Conservation (phyloP, 2,888 invertebrate genomes). For the Clostera curtula region DNA sequence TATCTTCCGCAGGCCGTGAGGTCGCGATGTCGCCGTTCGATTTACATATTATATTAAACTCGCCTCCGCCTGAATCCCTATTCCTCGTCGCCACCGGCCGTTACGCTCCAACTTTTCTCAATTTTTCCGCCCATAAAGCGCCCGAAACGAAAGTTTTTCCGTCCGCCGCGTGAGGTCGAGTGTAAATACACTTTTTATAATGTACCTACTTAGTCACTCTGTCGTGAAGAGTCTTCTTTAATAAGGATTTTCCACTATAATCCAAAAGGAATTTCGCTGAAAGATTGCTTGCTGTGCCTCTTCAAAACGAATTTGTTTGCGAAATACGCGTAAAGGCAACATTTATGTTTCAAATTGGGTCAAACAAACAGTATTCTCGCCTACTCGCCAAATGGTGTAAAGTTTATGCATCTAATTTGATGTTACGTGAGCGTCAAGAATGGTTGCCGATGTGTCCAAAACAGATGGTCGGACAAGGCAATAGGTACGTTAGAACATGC, state of each 20-base stretch:
- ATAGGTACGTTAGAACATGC: not conserved
- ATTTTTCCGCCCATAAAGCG: constrained; percentile 73
- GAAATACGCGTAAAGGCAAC: not conserved
- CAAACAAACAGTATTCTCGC: not conserved
- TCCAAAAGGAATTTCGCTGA: constrained; percentile 5
- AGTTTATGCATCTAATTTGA: constrained; percentile 3
- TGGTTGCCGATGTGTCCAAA: constrained; percentile 3
- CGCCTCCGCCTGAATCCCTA: constrained; percentile 49
- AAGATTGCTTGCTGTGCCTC: not conserved
- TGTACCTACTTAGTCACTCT: constrained; percentile 68
- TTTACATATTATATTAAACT: constrained; percentile 75
- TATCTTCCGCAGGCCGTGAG: constrained; percentile 52
- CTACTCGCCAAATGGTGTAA: not conserved
- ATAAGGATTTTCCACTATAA: constrained; percentile 34
- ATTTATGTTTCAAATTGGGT: not conserved
- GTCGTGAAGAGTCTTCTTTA: constrained; percentile 52
- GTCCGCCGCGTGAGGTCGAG: constrained; percentile 66
- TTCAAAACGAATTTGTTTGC: not conserved
- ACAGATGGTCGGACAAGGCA: constrained; percentile 2
- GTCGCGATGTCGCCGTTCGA: constrained; percentile 64
- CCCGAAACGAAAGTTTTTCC: constrained; percentile 66
- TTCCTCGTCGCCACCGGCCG: constrained; percentile 65
- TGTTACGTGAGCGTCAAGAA: constrained; percentile 1
- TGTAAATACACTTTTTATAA: constrained; percentile 73
- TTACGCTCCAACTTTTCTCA: constrained; percentile 73